Conservation (phyloP, 2,797 vertebrate species). For the Enoplosus armatus region DNA sequence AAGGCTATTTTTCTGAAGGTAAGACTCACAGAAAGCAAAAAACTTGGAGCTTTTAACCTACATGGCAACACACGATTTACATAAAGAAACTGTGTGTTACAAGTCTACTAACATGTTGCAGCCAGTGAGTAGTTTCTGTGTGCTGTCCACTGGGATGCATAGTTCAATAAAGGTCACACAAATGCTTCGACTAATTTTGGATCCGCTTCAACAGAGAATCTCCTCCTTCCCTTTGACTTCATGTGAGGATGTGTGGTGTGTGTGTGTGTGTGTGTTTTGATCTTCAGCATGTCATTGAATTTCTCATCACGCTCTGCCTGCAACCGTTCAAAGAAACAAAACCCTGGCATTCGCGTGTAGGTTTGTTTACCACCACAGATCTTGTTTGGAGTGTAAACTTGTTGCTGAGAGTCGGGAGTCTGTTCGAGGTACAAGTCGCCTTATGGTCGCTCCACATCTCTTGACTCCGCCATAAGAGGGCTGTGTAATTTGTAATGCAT, state of each 20-base stretch:
- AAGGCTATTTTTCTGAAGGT: constrained; percentile 95
- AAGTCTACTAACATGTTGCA: constrained; percentile 5
- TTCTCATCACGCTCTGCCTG: not conserved
- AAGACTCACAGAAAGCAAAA: constrained; percentile 69
- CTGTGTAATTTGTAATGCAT: constrained; percentile 80
- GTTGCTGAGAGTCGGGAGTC: constrained; percentile 45
- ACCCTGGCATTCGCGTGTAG: not conserved
- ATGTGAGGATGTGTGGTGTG: constrained; percentile 31
- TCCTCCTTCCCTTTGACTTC: constrained; percentile 48
- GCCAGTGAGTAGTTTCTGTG: constrained; percentile 28
- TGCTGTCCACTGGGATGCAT: constrained; percentile 43
- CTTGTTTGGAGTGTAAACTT: constrained; percentile 71
- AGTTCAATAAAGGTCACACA: constrained; percentile 80
- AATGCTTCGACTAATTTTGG: constrained; percentile 80
- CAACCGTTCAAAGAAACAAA: constrained; percentile 1
- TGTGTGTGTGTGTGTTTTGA: constrained; percentile 34
- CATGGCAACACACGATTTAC: not conserved
- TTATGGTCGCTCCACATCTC: constrained; percentile 53
- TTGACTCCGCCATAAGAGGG: constrained; percentile 66
- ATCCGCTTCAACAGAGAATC: constrained; percentile 66
- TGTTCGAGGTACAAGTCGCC: constrained; percentile 57
- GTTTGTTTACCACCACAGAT: constrained; percentile 48
- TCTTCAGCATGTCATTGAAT: constrained; percentile 33
- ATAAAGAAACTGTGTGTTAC: constrained; percentile 15
- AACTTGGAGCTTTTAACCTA: not conserved